phyloP scores from a whole-genome alignment of 2,888 invertebrate species.

The Rhorus exstirpatorius region DNA sequence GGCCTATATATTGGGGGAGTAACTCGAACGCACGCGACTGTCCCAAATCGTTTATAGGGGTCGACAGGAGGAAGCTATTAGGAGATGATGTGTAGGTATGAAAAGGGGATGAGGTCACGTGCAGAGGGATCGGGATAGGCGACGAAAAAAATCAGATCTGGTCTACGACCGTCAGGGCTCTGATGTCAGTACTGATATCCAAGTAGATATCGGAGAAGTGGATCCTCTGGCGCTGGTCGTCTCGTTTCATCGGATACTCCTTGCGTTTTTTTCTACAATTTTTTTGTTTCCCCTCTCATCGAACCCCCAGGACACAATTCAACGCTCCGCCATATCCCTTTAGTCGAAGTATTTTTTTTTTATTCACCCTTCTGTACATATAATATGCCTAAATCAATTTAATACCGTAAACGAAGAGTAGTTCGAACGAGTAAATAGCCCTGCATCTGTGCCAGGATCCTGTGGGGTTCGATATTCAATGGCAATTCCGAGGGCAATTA shows the following conservation, averaged over 20 bases:
- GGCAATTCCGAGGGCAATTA: conserved; percentile 78
- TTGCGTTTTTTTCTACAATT: conserved; percentile 35
- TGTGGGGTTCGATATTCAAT: conserved; percentile 59
- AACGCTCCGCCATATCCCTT: conserved; percentile 31
- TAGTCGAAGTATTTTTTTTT: conserved; percentile 18
- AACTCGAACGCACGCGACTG: conserved; percentile 50
- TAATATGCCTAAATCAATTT: conserved; percentile 31
- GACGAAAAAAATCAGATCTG: conserved; percentile 49
- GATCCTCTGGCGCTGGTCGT: background rate
- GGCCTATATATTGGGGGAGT: conserved; percentile 6
- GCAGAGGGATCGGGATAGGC: conserved; percentile 49
- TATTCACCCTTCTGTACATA: conserved; percentile 7
- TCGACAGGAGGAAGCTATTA: conserved; percentile 18
- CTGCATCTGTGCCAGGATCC: conserved; percentile 51
- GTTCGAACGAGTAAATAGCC: conserved; percentile 25
- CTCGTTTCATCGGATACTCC: background rate
- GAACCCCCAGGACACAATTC: conserved; percentile 6
- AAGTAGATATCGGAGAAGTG: background rate
- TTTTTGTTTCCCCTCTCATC: conserved; percentile 31
- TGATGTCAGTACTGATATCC: conserved; percentile 9
- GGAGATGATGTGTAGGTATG: conserved; percentile 33
- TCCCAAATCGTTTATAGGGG: conserved; percentile 41
- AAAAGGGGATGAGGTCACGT: conserved; percentile 61
- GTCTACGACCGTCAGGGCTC: background rate
- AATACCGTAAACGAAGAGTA: conserved; percentile 14